phyloP scores from a whole-genome alignment of 2,797 vertebrate genomes.

The Mionectes olivaceus region DNA sequence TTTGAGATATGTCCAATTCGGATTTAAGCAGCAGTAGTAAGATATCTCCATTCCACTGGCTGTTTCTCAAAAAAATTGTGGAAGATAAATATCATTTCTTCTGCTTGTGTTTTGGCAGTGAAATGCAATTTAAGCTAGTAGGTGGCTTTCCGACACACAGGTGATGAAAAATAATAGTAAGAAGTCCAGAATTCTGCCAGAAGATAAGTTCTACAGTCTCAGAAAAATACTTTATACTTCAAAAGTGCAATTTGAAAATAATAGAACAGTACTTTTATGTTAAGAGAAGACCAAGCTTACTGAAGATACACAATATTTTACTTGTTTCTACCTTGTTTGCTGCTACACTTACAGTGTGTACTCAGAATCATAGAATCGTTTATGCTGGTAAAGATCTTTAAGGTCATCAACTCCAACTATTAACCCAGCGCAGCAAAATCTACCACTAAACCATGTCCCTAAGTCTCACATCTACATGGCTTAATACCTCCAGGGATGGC shows the following conservation, averaged over 20 bases:
- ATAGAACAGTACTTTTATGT: neutral
- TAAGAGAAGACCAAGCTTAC: neutral
- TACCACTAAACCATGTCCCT: neutral
- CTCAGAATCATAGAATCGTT: neutral
- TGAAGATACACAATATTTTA: neutral
- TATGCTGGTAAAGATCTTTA: neutral
- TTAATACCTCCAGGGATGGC: neutral
- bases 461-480: neutral
- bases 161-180: neutral
- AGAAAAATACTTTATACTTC: neutral
- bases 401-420: rapidly evolving
- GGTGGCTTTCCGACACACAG: neutral
- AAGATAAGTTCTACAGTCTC: neutral
- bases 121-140: neutral
- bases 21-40: neutral
- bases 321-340: neutral
- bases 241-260: neutral
- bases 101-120: neutral
- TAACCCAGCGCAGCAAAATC: neutral
- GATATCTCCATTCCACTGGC: neutral
- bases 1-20: neutral
- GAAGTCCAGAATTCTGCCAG: neutral
- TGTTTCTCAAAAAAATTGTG: neutral
- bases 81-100: neutral
- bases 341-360: neutral